These are phyloP conservation scores for Temnothorax curvispinosus DNA, from an alignment of 1,140 invertebrate species.

Conservation along the genomic window DNA sequence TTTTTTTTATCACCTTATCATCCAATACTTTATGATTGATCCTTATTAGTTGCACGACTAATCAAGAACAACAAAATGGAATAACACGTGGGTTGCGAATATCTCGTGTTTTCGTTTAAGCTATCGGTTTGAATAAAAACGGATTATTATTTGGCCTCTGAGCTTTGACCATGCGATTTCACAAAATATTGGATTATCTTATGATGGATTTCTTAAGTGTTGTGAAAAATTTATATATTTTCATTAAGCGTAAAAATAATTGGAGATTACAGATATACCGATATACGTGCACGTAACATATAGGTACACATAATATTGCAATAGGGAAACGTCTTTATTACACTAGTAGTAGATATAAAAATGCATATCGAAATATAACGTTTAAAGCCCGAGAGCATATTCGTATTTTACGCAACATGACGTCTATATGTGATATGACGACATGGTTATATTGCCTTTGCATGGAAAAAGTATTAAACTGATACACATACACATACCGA, in stretches of 20 bases:
- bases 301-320: neutral
- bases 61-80: neutral
- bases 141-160: constrained; percentile 26
- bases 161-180: constrained; percentile 13
- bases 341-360: neutral
- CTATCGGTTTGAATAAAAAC: neutral
- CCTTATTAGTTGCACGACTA: neutral
- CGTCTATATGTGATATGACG: neutral
- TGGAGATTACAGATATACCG: neutral
- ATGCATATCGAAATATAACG: neutral
- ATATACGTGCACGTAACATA: neutral
- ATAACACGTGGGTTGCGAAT: neutral
- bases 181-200: constrained; percentile 18
- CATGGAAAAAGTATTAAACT: neutral
- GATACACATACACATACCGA: too few species aligned
- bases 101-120: neutral
- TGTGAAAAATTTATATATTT: neutral
- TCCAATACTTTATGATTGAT: neutral
- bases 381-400: neutral
- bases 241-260: neutral
- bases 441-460: neutral
- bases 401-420: neutral
- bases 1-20: constrained; percentile 18
- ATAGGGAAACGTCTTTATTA: neutral
- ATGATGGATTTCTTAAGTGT: neutral